Conservation (phyloP, 2,797 vertebrate genomes). For the Bovichtus diacanthus region DNA sequence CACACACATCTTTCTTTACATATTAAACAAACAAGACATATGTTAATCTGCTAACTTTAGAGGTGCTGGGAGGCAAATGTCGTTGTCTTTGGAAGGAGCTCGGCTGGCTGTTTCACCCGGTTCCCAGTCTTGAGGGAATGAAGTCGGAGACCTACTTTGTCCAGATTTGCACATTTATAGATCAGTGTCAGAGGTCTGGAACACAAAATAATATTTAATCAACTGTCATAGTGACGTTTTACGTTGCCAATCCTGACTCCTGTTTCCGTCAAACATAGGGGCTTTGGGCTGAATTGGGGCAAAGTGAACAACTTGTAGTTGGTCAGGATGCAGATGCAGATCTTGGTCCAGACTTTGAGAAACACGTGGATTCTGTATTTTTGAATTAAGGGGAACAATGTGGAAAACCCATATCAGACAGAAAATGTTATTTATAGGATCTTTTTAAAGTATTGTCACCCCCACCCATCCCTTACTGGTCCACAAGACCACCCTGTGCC, state of each 20-base stretch:
- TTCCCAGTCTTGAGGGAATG: neutral
- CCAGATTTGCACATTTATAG: constrained; percentile 2
- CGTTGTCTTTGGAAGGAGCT: neutral
- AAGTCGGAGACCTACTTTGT: neutral
- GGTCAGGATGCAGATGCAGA: no score
- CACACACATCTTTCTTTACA: neutral
- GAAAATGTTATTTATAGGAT: neutral
- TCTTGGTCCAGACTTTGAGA: no score
- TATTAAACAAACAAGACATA: neutral
- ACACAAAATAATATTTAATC: no score
- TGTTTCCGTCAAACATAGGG: no score
- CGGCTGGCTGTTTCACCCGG: neutral
- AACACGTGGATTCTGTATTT: neutral
- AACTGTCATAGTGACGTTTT: no score
- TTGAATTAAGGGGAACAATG: neutral
- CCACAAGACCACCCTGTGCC: no score
- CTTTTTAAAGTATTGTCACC: neutral
- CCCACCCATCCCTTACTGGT: neutral
- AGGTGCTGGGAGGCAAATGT: neutral
- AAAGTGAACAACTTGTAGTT: no score
- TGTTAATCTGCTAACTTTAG: neutral
- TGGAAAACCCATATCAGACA: neutral
- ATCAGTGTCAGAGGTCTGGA: no score
- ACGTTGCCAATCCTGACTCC: no score
- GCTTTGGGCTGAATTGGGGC: no score